Evolutionary conservation across 2,888 invertebrate genomes (phyloP).

Genomic region (Cantharis rufa): DNA sequence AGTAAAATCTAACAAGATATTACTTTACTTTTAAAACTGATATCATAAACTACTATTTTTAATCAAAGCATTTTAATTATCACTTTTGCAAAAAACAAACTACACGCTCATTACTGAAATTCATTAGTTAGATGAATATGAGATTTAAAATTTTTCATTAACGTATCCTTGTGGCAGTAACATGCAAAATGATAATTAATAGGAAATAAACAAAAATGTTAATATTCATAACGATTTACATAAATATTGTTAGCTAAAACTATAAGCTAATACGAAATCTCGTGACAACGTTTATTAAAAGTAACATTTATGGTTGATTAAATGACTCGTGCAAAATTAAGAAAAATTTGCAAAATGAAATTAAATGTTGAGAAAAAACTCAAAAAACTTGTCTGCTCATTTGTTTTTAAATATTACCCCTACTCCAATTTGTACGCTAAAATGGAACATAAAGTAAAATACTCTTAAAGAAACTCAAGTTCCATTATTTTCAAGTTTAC

Average conservation of each 20-base stretch:
- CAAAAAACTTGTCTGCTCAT: no score
- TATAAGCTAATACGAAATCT: neutral
- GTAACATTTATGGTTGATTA: neutral
- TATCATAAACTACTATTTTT: neutral
- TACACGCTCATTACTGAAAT: neutral
- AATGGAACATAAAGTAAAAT: neutral
- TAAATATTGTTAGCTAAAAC: neutral
- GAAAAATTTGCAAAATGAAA: neutral
- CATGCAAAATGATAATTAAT: neutral
- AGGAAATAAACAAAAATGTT: neutral
- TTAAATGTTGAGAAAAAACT: no score
- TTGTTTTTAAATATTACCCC: neutral
- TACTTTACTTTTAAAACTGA: no score
- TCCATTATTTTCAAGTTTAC: neutral
- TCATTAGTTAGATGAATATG: neutral
- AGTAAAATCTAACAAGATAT: no score
- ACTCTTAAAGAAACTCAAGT: neutral
- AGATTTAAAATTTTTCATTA: neutral
- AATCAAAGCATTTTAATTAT: neutral
- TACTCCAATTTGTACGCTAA: neutral
- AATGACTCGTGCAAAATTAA: neutral
- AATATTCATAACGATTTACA: neutral
- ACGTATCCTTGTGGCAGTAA: neutral
- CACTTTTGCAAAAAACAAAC: neutral
- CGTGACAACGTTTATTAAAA: neutral